These are phyloP conservation scores for Leptoclinus maculatus DNA, from an alignment of 2,797 vertebrate genomes.

Conservation along the genomic window DNA sequence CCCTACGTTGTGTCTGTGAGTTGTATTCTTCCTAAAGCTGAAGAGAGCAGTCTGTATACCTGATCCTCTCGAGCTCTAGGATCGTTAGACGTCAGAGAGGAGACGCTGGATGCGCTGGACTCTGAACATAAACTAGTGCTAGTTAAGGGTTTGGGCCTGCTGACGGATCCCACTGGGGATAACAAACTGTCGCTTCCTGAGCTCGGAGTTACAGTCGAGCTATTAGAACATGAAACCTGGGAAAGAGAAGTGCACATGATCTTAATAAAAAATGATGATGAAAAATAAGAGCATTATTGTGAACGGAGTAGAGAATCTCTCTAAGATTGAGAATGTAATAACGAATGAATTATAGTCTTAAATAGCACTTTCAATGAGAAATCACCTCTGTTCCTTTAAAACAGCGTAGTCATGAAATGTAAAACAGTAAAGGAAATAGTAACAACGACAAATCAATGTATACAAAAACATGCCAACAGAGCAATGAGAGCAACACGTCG, in stretches of 20 bases:
- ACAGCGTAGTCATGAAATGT: constrained; percentile 29
- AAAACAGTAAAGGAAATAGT: constrained; percentile 18
- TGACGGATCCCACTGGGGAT: constrained; percentile 88
- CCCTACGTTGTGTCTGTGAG: constrained; percentile 35
- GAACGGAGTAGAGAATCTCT: constrained; percentile 10
- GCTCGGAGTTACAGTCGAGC: constrained; percentile 87
- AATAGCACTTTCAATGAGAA: not conserved
- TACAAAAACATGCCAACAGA: constrained; percentile 17
- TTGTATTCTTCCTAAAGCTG: constrained; percentile 48
- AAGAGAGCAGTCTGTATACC: constrained; percentile 83
- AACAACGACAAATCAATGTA: constrained; percentile 31
- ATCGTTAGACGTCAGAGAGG: constrained; percentile 88
- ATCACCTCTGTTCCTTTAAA: not conserved
- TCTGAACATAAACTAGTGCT: constrained; percentile 89
- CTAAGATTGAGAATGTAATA: not conserved
- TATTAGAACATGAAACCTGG: constrained; percentile 91
- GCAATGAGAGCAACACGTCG: constrained; percentile 12
- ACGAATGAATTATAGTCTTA: not conserved
- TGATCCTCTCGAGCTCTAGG: constrained; percentile 91
- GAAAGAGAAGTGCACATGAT: constrained; percentile 82
- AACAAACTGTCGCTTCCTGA: constrained; percentile 91
- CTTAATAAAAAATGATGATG: constrained; percentile 67
- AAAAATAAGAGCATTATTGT: constrained; percentile 38
- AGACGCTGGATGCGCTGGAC: constrained; percentile 86
- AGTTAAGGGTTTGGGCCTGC: constrained; percentile 88